A percentile compares a stretch with the other conserved stretches of the same genome.
Evolutionary conservation across 2,113 vertebrate species (phyloP).

Genomic region (Tragelaphus strepsiceros): DNA sequence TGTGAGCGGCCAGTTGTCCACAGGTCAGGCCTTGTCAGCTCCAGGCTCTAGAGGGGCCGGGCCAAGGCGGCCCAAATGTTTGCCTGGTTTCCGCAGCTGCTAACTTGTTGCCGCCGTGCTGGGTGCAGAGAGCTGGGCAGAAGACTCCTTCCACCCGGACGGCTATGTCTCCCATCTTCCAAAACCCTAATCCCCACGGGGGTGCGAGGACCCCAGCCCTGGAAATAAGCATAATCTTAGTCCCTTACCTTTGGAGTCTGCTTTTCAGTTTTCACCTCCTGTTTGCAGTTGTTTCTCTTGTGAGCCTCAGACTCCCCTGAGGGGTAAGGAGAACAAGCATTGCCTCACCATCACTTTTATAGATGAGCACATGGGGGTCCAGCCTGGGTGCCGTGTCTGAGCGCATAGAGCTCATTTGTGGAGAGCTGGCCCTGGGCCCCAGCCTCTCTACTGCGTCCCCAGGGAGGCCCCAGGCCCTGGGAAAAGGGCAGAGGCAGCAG

Average conservation of each 20-base stretch:
- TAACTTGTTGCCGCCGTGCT: neutral
- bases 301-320: neutral
- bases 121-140: neutral
- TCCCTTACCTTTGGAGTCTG: neutral
- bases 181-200: neutral
- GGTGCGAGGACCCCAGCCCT: neutral
- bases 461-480: neutral
- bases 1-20: neutral
- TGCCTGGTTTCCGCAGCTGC: neutral
- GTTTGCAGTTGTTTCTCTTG: neutral
- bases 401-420: neutral
- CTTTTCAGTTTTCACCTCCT: neutral
- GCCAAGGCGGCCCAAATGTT: rapidly evolving
- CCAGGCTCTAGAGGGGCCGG: neutral
- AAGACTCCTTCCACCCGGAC: neutral
- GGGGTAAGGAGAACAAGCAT: neutral
- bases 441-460: neutral
- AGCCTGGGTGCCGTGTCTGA: neutral
- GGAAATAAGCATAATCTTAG: neutral
- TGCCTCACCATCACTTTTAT: neutral
- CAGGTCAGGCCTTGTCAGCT: neutral
- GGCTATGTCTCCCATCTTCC: neutral
- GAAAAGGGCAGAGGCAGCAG: no score
- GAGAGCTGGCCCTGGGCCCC: neutral
- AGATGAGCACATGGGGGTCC: neutral